Base-by-base conservation (phyloP, 2,888 invertebrate species). In the Lasioglossum marginatum region DNA sequence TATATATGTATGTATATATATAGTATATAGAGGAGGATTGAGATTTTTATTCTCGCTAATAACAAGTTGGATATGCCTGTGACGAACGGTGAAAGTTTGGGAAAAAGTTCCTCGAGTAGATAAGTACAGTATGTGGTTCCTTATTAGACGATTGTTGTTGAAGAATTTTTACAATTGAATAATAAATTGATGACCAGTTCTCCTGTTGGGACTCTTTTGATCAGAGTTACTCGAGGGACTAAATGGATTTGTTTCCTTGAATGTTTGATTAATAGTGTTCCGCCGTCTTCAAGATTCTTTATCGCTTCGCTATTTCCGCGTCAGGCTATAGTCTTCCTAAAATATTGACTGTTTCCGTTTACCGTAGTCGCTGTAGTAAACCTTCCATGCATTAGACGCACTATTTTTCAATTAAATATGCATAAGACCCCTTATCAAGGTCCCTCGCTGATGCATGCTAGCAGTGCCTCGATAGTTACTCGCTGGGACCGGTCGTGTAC, bases 241-340 rank as follows among this genome's bases (percentile, higher is more conserved):
- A 4, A 19, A 31, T 23, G 72, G 72, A 72, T 31, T 31, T 43
- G 23, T 27, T 72, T 70, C 31, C 48, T 19, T 31, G 1, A 34
- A 10, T 45, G 2, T 48, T 48, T 48, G 72, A 10, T 40, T 43
- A 37, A 40, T n/a, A 70, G 10, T 19, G 8, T 19, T 1, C 27
- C 43, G 19, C 27, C 8, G 48, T 72, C 19, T 31, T 72, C 72
- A 23, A 45, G 12, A 45, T 72, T 48, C n/a, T 27, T n/a, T 60
- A 57, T 10, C n/a, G 27, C 23, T 77, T 45, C n/a, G 16, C 16
- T 27, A 31, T 16, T 78, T 23, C 10, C 48, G 31, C 6, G 31
- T n/a, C 52, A 31, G n/a, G 23, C 19, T 31, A n/a, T 60, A 40
- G 78, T 82, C 78, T 73, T 82, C 66, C 72, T n/a, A 12, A 82